A percentile compares a stretch with the other conserved stretches of the same genome.
These are phyloP conservation scores for Machimus rusticus DNA, from an alignment of 2,888 invertebrate species.

Conservation along the genomic window DNA sequence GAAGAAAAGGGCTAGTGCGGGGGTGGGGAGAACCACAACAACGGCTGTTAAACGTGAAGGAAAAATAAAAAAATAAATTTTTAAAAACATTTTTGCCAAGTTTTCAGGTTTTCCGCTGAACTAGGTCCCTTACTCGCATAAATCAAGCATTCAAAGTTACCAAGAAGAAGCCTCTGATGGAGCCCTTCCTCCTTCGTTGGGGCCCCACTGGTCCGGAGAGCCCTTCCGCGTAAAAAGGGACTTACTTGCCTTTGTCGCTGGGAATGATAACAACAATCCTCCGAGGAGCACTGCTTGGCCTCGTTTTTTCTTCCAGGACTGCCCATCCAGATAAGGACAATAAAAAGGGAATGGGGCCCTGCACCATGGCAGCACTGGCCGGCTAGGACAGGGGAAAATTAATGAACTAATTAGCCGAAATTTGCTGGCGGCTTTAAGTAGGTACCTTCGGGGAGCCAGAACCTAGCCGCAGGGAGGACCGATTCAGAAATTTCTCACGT, in stretches of 20 bases:
- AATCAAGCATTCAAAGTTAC: neutral
- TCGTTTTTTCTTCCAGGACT: neutral
- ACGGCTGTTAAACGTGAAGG: neutral
- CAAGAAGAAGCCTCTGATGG: neutral
- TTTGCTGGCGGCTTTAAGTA: conserved; percentile 10
- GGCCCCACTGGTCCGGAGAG: neutral
- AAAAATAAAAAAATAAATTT: neutral
- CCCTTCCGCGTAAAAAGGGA: neutral
- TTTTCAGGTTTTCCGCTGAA: neutral
- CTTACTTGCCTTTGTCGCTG: neutral
- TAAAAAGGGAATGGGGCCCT: neutral
- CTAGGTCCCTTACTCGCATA: neutral
- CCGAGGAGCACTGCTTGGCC: neutral
- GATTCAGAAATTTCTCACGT: neutral
- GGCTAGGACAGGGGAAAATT: neutral
- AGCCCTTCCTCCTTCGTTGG: neutral
- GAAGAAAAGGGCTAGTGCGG: neutral
- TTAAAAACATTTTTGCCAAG: neutral
- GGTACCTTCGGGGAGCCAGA: neutral
- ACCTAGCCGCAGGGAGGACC: neutral
- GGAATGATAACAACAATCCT: neutral
- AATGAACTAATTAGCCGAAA: conserved; percentile 24
- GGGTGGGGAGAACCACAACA: neutral
- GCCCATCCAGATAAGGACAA: neutral
- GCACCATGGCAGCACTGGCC: neutral